Conservation (phyloP, 2,888 invertebrate species). For the Nymphalis urticae region DNA sequence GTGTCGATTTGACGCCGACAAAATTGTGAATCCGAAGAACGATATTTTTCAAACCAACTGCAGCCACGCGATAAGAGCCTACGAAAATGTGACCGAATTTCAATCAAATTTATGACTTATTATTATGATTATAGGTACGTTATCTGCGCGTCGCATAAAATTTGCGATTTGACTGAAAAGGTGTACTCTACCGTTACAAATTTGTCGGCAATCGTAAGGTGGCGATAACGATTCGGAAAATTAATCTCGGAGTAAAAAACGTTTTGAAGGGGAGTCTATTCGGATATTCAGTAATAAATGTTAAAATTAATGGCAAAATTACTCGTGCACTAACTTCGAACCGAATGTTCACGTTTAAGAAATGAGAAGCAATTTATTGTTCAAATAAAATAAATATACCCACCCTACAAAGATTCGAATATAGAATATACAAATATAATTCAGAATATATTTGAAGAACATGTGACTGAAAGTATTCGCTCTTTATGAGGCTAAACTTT, state of each 20-base stretch:
- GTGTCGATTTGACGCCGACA: slow-evolving; percentile 60
- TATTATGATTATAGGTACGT: slow-evolving; percentile 80
- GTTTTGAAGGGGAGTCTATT: slow-evolving; percentile 42
- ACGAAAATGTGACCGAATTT: slow-evolving; percentile 79
- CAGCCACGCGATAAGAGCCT: slow-evolving; percentile 73
- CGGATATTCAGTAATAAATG: slow-evolving; percentile 29
- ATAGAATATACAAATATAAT: background rate
- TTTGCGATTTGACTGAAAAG: slow-evolving; percentile 79
- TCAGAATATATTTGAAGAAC: too few species aligned
- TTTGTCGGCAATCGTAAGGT: slow-evolving; percentile 77
- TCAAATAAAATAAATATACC: slow-evolving; percentile 1
- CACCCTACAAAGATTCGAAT: background rate
- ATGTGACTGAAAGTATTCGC: too few species aligned
- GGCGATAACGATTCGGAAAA: slow-evolving; percentile 77
- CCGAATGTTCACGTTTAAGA: slow-evolving; percentile 2
- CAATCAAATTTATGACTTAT: slow-evolving; percentile 81
- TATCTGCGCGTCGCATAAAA: slow-evolving; percentile 75
- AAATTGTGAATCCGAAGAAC: slow-evolving; percentile 60
- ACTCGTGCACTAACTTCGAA: slow-evolving; percentile 19
- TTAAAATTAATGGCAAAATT: slow-evolving; percentile 32
- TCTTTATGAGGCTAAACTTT: too few species aligned
- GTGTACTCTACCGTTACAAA: slow-evolving; percentile 79
- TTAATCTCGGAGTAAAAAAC: slow-evolving; percentile 74
- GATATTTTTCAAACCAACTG: slow-evolving; percentile 79
- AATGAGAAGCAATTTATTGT: slow-evolving; percentile 41